phyloP scores from a whole-genome alignment of 2,888 invertebrate genomes.

The Meliscaeva auricollis region DNA sequence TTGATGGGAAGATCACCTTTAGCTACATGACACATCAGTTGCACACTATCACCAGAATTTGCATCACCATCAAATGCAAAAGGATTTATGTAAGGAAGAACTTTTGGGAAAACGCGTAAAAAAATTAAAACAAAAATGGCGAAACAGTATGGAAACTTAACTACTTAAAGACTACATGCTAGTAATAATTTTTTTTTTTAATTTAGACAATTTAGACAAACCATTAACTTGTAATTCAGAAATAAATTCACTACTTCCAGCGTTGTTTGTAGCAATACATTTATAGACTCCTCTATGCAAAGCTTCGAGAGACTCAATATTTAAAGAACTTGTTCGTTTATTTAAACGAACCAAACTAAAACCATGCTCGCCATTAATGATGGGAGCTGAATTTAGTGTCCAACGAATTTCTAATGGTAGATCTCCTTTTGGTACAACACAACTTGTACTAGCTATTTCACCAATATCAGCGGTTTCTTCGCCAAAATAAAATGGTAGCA shows the following conservation, averaged over 20 bases:
- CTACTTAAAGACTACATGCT: neutral
- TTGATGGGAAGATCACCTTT: constrained; percentile 88
- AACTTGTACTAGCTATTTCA: constrained; percentile 88
- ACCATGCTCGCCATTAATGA: constrained; percentile 83
- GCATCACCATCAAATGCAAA: constrained; percentile 84
- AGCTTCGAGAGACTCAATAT: constrained; percentile 85
- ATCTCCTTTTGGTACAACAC: constrained; percentile 87
- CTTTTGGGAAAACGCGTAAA: no score
- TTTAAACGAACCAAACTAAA: constrained; percentile 79
- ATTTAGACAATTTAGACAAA: constrained; percentile 79
- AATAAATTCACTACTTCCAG: constrained; percentile 85
- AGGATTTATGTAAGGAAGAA: constrained; percentile 87
- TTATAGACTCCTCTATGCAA: constrained; percentile 86
- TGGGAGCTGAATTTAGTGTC: constrained; percentile 85
- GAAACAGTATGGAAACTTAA: constrained; percentile 52
- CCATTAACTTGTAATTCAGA: constrained; percentile 86
- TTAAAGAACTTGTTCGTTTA: constrained; percentile 81
- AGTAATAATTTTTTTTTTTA: neutral
- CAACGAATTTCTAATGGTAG: constrained; percentile 87
- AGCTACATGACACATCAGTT: constrained; percentile 86
- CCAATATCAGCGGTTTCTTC: constrained; percentile 85
- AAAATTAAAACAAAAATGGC: constrained; percentile 59
- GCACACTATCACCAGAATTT: constrained; percentile 88
- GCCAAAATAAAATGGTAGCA: constrained; percentile 80
- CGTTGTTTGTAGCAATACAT: constrained; percentile 86